These are phyloP conservation scores for Meliscaeva auricollis DNA, from an alignment of 2,888 invertebrate species.

Conservation along the genomic window DNA sequence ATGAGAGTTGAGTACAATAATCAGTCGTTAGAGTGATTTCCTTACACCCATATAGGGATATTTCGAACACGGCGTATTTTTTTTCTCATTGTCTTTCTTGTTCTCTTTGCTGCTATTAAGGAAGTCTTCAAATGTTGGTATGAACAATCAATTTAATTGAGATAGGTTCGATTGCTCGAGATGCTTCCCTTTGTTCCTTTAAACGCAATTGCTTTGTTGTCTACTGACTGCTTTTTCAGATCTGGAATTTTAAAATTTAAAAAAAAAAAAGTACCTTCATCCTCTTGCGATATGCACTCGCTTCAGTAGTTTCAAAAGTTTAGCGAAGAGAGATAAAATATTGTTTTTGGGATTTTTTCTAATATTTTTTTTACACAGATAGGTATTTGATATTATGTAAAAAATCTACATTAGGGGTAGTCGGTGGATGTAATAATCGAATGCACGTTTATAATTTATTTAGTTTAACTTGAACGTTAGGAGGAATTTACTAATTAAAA, in stretches of 20 bases:
- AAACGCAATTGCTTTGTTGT: background rate
- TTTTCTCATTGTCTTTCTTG: background rate
- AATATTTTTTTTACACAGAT: too few species aligned
- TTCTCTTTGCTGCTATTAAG: background rate
- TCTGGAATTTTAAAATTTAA: slow-evolving; percentile 1
- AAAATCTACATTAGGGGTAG: too few species aligned
- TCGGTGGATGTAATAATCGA: too few species aligned
- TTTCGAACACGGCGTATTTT: too few species aligned
- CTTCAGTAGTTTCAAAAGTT: slow-evolving; percentile 8
- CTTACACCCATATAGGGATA: too few species aligned
- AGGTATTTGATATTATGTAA: too few species aligned
- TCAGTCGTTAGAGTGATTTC: too few species aligned
- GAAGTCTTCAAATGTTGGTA: background rate
- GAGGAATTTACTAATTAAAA: too few species aligned
- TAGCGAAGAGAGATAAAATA: background rate
- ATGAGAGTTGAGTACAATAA: background rate
- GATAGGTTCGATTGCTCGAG: slow-evolving; percentile 7
- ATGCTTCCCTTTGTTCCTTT: slow-evolving; percentile 5
- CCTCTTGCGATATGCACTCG: background rate
- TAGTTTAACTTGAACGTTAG: too few species aligned
- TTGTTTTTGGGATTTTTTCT: too few species aligned
- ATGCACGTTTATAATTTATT: too few species aligned
- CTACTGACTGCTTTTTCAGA: slow-evolving; percentile 10
- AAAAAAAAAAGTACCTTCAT: background rate
- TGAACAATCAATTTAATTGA: slow-evolving; percentile 32